These are phyloP conservation scores for Acleris literana DNA, from an alignment of 2,888 invertebrate species.

Conservation along the genomic window DNA sequence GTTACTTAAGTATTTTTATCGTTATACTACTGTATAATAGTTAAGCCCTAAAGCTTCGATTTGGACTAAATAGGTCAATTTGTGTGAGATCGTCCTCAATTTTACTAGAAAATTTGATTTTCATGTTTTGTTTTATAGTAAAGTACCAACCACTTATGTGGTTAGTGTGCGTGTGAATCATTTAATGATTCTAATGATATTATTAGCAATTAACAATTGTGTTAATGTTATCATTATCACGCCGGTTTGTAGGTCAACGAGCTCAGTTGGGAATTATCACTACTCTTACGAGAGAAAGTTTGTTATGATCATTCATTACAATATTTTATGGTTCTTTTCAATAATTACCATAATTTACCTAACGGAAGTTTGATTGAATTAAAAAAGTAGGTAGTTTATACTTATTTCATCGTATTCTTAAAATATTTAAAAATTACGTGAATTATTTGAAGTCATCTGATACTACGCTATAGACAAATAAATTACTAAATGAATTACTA, in stretches of 20 bases:
- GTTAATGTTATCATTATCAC: conserved; percentile 27
- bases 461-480: too few relatives aligned
- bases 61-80: too few relatives aligned
- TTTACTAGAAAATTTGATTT: too few relatives aligned
- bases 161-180: conserved; percentile 1
- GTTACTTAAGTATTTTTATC: too few relatives aligned
- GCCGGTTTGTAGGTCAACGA: conserved; percentile 14
- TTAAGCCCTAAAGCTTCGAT: too few relatives aligned
- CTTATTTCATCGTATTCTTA: too few relatives aligned
- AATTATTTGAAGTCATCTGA: too few relatives aligned
- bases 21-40: too few relatives aligned
- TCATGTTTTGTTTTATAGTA: not conserved
- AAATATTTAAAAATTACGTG: too few relatives aligned
- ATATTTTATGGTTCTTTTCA: not conserved
- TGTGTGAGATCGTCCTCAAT: too few relatives aligned
- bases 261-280: conserved; percentile 15
- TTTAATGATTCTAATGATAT: conserved; percentile 11
- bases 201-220: conserved; percentile 10
- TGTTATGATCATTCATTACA: conserved; percentile 1
- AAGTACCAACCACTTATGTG: conserved; percentile 1
- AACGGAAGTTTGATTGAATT: not conserved
- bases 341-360: not conserved
- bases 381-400: too few relatives aligned
- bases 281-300: conserved; percentile 10
- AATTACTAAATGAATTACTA: too few relatives aligned